Percentiles rank a stretch among this genome's conserved stretches.
Conservation (phyloP, 1,140 invertebrate species). For the Radopholus similis region DNA sequence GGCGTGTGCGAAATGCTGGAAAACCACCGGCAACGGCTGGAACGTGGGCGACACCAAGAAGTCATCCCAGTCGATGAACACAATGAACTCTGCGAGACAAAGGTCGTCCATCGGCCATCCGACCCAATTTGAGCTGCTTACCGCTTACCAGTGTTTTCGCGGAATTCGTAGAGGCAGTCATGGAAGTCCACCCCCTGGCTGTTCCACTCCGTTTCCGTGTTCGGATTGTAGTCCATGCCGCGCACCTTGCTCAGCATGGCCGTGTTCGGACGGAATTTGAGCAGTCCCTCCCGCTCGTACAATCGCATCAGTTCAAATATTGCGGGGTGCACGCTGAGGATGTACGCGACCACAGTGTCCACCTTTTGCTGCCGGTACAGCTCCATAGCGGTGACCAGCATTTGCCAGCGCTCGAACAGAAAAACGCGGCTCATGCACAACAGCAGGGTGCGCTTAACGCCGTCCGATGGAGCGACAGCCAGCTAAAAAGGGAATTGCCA, state of each 20-base stretch:
- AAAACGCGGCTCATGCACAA: slow-evolving; percentile 36
- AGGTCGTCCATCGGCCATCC: no score
- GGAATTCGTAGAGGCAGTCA: slow-evolving; percentile 32
- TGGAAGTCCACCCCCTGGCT: slow-evolving; percentile 26
- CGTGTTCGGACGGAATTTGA: slow-evolving; percentile 14
- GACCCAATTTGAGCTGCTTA: no score
- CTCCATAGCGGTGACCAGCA: slow-evolving; percentile 34
- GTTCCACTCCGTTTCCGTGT: slow-evolving; percentile 29
- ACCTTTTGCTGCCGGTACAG: slow-evolving; percentile 28
- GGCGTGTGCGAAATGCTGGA: background rate
- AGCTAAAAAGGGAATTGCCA: background rate
- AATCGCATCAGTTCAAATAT: slow-evolving; percentile 26
- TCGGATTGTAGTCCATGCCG: slow-evolving; percentile 23
- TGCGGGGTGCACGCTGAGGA: slow-evolving; percentile 21
- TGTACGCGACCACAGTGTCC: slow-evolving; percentile 29
- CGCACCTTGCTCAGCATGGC: background rate
- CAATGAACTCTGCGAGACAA: slow-evolving; percentile 35
- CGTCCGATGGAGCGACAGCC: background rate
- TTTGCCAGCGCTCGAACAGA: slow-evolving; percentile 33
- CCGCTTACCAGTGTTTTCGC: no score
- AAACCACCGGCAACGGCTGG: background rate
- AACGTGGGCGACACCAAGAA: slow-evolving; percentile 20
- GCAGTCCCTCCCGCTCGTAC: slow-evolving; percentile 20
- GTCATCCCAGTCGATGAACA: slow-evolving; percentile 33
- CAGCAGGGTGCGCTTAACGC: background rate